phyloP scores from a whole-genome alignment of 2,113 vertebrate genomes.

The Gallinago media region DNA sequence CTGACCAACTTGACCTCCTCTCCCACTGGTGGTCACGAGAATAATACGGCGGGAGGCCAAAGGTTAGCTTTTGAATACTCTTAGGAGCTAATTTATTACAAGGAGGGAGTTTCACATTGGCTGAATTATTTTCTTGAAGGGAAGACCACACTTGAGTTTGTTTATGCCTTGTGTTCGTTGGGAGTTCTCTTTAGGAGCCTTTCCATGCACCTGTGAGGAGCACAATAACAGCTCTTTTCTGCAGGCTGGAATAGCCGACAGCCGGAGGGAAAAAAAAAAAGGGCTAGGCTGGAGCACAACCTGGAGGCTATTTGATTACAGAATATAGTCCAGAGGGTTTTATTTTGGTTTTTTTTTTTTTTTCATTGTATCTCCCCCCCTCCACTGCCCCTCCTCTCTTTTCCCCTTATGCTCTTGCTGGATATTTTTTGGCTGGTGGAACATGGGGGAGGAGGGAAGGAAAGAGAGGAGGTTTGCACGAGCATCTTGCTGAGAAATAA shows the following conservation, averaged over 20 bases:
- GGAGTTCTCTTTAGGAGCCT: conserved; percentile 62
- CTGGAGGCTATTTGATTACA: conserved; percentile 40
- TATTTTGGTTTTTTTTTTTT: neutral
- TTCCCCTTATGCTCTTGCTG: neutral
- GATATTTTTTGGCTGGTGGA: conserved; percentile 10
- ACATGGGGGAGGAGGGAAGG: neutral
- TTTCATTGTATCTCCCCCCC: neutral
- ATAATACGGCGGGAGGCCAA: conserved; percentile 48
- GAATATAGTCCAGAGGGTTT: neutral
- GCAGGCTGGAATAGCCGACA: neutral
- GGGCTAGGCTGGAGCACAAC: conserved; percentile 30
- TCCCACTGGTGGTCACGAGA: conserved; percentile 72
- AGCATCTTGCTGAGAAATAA: neutral
- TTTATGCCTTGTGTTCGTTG: conserved; percentile 72
- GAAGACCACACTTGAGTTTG: conserved; percentile 73
- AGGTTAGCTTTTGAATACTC: conserved; percentile 71
- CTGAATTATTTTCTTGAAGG: conserved; percentile 70
- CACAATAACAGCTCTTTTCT: conserved; percentile 59
- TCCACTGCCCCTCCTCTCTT: neutral
- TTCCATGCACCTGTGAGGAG: conserved; percentile 63
- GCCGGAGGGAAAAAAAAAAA: conserved; percentile 6
- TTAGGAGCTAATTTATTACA: conserved; percentile 75
- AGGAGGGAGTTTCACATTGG: conserved; percentile 72
- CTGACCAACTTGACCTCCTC: conserved; percentile 71
- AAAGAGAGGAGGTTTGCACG: neutral